phyloP scores from a whole-genome alignment of 2,113 vertebrate genomes.

The Aspidoscelis tigris region DNA sequence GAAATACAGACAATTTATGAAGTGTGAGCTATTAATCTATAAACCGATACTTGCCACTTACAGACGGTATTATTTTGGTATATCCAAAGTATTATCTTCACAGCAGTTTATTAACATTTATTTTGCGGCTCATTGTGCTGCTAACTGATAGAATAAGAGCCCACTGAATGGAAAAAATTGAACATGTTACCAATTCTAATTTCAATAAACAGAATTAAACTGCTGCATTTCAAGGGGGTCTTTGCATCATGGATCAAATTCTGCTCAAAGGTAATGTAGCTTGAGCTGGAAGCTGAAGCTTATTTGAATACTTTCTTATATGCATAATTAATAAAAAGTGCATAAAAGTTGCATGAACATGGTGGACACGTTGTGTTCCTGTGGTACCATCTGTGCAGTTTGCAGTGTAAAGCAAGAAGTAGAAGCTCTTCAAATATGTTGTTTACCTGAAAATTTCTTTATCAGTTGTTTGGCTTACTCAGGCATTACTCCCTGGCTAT shows the following conservation, averaged over 20 bases:
- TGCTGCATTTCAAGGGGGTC: neutral
- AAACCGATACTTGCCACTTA: neutral
- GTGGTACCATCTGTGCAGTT: conserved; percentile 16
- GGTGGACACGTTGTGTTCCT: conserved; percentile 13
- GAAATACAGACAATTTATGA: neutral
- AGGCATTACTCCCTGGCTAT: neutral
- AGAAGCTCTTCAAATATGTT: neutral
- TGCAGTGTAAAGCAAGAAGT: neutral
- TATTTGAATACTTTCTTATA: conserved; percentile 24
- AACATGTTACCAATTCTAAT: neutral
- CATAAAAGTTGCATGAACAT: conserved; percentile 25
- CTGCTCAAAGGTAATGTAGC: conserved; percentile 6
- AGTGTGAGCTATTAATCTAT: neutral
- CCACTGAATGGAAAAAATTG: conserved; percentile 9
- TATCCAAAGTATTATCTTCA: neutral
- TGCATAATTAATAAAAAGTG: conserved; percentile 29
- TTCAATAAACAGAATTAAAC: neutral
- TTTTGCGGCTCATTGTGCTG: neutral
- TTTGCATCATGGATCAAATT: neutral
- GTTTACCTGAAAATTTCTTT: neutral
- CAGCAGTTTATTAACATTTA: neutral
- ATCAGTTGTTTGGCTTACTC: neutral
- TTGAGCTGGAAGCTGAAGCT: conserved; percentile 11
- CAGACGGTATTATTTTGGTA: neutral
- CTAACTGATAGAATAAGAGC: neutral